Evolutionary conservation across 1,140 invertebrate genomes (phyloP), one percentile per base, ranked within the genome.

Genomic region (Neodiprion fabricii): DNA sequence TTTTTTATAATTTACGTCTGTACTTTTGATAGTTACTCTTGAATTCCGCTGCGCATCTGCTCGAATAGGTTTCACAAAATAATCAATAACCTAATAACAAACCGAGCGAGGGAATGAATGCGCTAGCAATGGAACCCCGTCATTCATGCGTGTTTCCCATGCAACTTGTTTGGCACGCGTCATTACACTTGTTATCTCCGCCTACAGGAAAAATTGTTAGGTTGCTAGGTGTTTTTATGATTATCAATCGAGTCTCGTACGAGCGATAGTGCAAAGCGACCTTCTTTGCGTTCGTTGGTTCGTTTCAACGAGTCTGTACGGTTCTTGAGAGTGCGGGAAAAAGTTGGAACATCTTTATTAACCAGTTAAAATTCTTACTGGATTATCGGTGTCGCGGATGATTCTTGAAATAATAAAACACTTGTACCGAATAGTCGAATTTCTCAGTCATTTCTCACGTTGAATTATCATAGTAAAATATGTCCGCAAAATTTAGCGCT

Each of bases 161-260:
- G 7, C 40, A 14, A 69, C 11, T 69, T 69, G 67, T 69, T 69
- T 23, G 67, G 67, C n/a, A 61, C 9, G 53, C 53, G 53, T 61
- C 53, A 61, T 61, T 17, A 12, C 11, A 61, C 53, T 61, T 61
- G 53, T 61, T 61, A 61, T 61, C 53, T 61, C 11, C 11, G 53
- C n/a, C 11, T 9, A 61, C 5, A 17, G 23, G n/a, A 21, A 21
- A 69, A 69, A 47, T 69, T 69, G 67, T 69, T 69, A 69, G 14
- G 67, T 69, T 69, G 67, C 67, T 69, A 69, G 67, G 67, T 69
- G 9, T 47, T 47, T 12, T 47, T 23, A 7, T 21, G 17, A 10
- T 69, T 23, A 0, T 23, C 40, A 69, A 21, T 5, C 4, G 12
- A 65, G 67, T 11, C 40, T 69, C 67, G 7, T 0, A 17, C 14